These are phyloP conservation scores for Nymphalis c-album DNA, from an alignment of 2,888 invertebrate species.

Conservation along the genomic window DNA sequence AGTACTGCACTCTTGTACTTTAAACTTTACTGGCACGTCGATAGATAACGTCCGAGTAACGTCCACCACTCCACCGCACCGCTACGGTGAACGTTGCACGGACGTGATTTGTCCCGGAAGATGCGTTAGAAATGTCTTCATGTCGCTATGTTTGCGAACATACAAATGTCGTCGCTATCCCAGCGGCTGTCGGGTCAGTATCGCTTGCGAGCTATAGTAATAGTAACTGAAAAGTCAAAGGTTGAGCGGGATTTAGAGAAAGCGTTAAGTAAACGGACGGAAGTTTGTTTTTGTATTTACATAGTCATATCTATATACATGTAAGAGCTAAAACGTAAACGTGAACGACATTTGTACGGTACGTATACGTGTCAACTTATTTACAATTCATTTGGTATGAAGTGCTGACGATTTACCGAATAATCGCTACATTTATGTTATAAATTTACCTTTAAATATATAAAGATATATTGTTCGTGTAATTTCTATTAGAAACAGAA, in stretches of 20 bases:
- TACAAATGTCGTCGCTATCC: neutral
- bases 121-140: neutral
- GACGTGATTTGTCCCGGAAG: constrained; percentile 14
- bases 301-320: no score
- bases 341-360: neutral
- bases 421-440: no score
- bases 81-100: no score
- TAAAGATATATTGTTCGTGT: no score
- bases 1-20: neutral
- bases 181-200: neutral
- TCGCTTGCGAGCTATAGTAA: neutral
- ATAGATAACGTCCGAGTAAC: no score
- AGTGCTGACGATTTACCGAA: no score
- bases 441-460: no score
- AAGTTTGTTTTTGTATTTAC: neutral
- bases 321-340: neutral
- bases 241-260: constrained; percentile 21
- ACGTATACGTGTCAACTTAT: neutral
- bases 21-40: neutral
- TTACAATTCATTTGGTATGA: no score
- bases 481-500: no score
- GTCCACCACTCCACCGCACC: no score
- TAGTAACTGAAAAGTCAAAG: constrained; percentile 18
- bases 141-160: neutral
- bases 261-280: constrained; percentile 11